These are phyloP conservation scores for Hemistola chrysoprasaria DNA, from an alignment of 2,888 invertebrate genomes.

Conservation along the genomic window DNA sequence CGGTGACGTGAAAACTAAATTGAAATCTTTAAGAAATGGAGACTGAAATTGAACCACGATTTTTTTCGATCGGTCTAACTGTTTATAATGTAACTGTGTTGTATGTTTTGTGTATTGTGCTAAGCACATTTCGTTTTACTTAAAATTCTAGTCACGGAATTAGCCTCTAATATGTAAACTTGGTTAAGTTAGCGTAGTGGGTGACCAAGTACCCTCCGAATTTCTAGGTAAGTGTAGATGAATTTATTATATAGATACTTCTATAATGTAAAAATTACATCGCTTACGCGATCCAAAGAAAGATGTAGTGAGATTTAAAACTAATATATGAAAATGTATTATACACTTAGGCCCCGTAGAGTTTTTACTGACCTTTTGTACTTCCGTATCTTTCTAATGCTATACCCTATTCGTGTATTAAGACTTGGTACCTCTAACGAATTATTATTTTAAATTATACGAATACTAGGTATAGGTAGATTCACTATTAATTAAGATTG, in stretches of 20 bases:
- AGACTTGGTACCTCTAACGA: slow-evolving; percentile 1
- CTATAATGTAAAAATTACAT: slow-evolving; percentile 28
- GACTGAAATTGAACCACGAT: slow-evolving; percentile 37
- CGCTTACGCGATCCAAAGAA: slow-evolving; percentile 54
- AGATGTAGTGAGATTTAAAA: slow-evolving; percentile 70
- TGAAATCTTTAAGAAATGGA: slow-evolving; percentile 50
- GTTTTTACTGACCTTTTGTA: slow-evolving; percentile 77
- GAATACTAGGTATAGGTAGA: too few species aligned
- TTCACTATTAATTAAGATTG: too few species aligned
- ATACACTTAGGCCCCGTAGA: slow-evolving; percentile 68
- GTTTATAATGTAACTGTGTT: slow-evolving; percentile 19
- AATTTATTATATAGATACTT: slow-evolving; percentile 39
- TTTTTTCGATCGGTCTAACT: slow-evolving; percentile 32
- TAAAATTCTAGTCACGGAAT: slow-evolving; percentile 33
- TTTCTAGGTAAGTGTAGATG: slow-evolving; percentile 52
- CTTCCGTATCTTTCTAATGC: slow-evolving; percentile 58
- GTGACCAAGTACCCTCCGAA: slow-evolving; percentile 64
- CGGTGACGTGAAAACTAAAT: slow-evolving; percentile 33
- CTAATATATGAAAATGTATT: slow-evolving; percentile 56
- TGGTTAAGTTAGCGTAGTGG: slow-evolving; percentile 38
- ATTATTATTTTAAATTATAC: too few species aligned
- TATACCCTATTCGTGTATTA: slow-evolving; percentile 31
- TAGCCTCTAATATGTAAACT: slow-evolving; percentile 28
- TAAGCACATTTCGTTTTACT: slow-evolving; percentile 47
- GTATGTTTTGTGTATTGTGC: slow-evolving; percentile 52